Conservation (phyloP, 1,140 invertebrate species). For the Chironomus striatipennis region DNA sequence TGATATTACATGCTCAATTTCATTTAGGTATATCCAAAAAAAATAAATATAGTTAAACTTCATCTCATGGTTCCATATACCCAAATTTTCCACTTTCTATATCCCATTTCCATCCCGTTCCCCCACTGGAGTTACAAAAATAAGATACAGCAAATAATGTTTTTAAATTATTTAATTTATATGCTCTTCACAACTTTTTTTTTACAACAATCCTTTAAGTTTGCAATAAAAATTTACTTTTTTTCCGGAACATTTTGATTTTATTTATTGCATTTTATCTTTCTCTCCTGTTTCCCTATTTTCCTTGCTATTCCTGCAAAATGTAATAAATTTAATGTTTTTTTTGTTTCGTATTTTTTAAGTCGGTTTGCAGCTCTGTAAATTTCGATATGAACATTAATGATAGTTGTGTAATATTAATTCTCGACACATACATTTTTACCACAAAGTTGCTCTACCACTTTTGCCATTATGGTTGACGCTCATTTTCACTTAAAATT, state of each 20-base stretch:
- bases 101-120: background rate
- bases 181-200: background rate
- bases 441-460: background rate
- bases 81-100: background rate
- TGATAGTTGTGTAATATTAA: constrained; percentile 8
- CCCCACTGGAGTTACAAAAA: no score
- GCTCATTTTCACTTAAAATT: background rate
- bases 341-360: background rate
- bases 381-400: background rate
- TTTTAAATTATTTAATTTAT: background rate
- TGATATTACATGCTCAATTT: no score
- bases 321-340: background rate
- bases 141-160: no score
- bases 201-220: background rate
- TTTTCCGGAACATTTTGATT: background rate
- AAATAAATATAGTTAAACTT: no score
- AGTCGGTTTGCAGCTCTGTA: background rate
- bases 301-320: no score
- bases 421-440: constrained; percentile 1
- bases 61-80: no score
- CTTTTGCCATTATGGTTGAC: background rate
- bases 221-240: background rate
- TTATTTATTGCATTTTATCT: constrained; percentile 9
- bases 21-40: no score
- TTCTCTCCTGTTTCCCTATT: background rate